phyloP scores from a whole-genome alignment of 64 coral and sea anemone species.

The Acropora yongei region DNA sequence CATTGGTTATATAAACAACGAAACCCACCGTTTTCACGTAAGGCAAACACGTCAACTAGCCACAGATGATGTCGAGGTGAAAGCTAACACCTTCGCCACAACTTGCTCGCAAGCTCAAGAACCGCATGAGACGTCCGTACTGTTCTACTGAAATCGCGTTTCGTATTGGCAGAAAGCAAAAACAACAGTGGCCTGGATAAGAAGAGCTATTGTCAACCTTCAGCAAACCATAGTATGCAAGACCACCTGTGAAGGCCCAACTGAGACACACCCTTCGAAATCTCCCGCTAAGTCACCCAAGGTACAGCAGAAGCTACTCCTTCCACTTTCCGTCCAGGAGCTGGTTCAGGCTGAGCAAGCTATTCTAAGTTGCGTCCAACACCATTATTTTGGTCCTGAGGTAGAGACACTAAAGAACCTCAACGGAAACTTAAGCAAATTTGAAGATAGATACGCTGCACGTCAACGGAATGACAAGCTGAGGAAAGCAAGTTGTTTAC shows the following conservation, averaged over 20 bases:
- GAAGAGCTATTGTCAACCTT: neutral
- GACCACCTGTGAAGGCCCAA: neutral
- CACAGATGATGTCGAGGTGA: slow-evolving; percentile 44
- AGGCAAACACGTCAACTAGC: neutral
- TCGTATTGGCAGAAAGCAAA: neutral
- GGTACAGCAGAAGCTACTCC: neutral
- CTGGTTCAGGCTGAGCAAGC: slow-evolving; percentile 17
- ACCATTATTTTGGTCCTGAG: slow-evolving; percentile 21
- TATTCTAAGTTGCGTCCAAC: slow-evolving; percentile 14
- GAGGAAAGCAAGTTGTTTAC: neutral
- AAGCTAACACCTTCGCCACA: neutral
- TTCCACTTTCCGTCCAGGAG: neutral
- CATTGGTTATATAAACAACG: slow-evolving; percentile 64
- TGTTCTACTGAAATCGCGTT: neutral
- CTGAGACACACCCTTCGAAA: neutral
- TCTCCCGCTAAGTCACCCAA: no score
- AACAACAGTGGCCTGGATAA: slow-evolving; percentile 35
- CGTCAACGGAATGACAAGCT: neutral
- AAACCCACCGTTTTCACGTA: slow-evolving; percentile 61
- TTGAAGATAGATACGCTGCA: slow-evolving; percentile 35
- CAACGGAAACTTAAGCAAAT: no score
- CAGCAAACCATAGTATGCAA: neutral
- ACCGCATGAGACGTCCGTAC: neutral
- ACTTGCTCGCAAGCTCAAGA: neutral
- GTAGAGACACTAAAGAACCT: neutral